Percentiles rank a stretch among this genome's conserved stretches.
phyloP scores from a whole-genome alignment of 2,113 vertebrate species.

The Varanus salvator region DNA sequence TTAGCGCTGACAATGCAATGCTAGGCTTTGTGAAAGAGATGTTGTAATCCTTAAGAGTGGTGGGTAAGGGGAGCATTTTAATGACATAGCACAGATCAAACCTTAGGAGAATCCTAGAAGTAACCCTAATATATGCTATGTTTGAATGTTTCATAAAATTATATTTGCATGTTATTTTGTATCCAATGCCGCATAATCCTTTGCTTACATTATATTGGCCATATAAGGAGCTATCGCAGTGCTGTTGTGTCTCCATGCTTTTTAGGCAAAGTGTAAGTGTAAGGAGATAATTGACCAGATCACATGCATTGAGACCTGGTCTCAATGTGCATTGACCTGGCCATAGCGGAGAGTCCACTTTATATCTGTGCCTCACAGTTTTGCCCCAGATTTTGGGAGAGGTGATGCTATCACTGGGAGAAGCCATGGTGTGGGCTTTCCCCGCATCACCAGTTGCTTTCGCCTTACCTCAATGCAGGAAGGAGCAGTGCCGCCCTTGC shows the following conservation, averaged over 20 bases:
- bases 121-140: background rate
- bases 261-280: background rate
- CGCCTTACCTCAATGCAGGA: background rate
- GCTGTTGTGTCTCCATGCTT: no score
- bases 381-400: background rate
- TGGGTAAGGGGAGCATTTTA: background rate
- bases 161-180: background rate
- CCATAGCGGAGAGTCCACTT: background rate
- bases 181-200: background rate
- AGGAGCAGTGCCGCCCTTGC: background rate
- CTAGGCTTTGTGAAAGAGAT: background rate
- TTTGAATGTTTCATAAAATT: conserved; percentile 32
- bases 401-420: background rate
- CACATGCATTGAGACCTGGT: no score
- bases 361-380: background rate
- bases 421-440: background rate
- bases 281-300: no score
- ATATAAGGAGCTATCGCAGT: background rate
- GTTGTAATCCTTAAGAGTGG: background rate
- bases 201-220: background rate
- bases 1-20: background rate
- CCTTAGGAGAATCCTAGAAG: background rate
- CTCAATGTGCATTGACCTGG: no score
- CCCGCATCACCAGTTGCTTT: background rate
- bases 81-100: background rate